phyloP scores from a whole-genome alignment of 2,113 vertebrate genomes.

The Pontoporia blainvillei region DNA sequence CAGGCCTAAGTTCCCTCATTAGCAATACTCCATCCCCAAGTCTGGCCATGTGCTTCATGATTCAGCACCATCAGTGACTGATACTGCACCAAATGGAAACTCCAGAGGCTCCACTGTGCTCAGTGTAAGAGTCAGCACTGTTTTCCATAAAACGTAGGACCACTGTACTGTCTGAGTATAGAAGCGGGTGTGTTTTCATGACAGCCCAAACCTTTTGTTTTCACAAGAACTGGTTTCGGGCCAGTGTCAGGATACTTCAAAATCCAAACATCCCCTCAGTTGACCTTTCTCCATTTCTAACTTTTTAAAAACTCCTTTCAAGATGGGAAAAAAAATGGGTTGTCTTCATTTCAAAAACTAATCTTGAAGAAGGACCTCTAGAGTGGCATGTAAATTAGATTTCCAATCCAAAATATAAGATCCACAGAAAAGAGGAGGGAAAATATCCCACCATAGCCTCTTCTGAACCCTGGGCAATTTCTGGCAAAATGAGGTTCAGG shows the following conservation, averaged over 20 bases:
- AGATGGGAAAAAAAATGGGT: neutral
- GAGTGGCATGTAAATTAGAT: neutral
- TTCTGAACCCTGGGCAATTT: slow-evolving; percentile 40
- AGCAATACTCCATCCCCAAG: neutral
- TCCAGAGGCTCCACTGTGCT: neutral
- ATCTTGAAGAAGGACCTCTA: neutral
- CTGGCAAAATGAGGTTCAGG: slow-evolving; percentile 31
- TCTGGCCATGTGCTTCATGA: neutral
- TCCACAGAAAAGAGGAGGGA: neutral
- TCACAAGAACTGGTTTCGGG: neutral
- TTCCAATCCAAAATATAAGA: neutral
- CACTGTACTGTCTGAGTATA: neutral
- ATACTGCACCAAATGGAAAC: neutral
- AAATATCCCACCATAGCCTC: neutral
- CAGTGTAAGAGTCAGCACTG: neutral
- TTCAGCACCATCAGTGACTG: neutral
- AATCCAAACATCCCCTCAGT: neutral
- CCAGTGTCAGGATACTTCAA: neutral
- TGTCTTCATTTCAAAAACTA: neutral
- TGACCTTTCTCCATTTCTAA: neutral
- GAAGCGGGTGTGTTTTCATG: neutral
- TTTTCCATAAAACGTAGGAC: neutral
- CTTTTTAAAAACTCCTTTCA: slow-evolving; percentile 6
- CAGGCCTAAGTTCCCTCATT: neutral
- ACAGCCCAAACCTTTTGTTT: neutral